phyloP scores from a whole-genome alignment of 2,113 vertebrate genomes.

The Brachionichthys hirsutus region DNA sequence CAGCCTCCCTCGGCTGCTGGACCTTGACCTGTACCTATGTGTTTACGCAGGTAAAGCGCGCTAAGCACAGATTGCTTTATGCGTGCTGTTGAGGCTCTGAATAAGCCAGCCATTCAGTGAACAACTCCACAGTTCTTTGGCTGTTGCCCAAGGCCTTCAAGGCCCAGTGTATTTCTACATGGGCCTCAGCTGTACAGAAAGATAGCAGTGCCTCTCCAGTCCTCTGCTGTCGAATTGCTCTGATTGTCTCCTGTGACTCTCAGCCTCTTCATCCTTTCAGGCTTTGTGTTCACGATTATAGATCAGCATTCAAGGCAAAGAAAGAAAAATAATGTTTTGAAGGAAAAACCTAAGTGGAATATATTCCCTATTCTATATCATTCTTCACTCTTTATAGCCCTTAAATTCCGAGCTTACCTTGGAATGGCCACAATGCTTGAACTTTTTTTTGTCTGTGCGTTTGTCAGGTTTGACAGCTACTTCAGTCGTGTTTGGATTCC shows the following conservation, averaged over 20 bases:
- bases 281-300: conserved; percentile 50
- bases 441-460: conserved; percentile 32
- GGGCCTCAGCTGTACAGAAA: conserved; percentile 70
- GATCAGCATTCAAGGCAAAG: conserved; percentile 28
- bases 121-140: conserved; percentile 70
- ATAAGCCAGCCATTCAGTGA: conserved; percentile 63
- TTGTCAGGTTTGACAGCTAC: conserved; percentile 84
- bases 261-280: conserved; percentile 46
- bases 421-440: conserved; percentile 7
- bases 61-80: conserved; percentile 60
- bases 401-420: conserved; percentile 34
- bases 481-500: conserved; percentile 85
- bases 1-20: conserved; percentile 69
- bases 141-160: conserved; percentile 75
- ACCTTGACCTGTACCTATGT: conserved; percentile 87
- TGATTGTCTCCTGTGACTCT: conserved; percentile 65
- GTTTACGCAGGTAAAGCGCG: conserved; percentile 88
- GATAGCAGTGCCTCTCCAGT: conserved; percentile 63
- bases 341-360: conserved; percentile 17
- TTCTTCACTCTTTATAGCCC: conserved; percentile 18
- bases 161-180: conserved; percentile 65
- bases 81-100: conserved; percentile 53
- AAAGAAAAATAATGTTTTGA: conserved; percentile 10
- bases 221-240: conserved; percentile 55
- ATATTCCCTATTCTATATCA: conserved; percentile 1